Conservation (phyloP, 2,113 vertebrate genomes). For the Myrmophylax atrothorax region DNA sequence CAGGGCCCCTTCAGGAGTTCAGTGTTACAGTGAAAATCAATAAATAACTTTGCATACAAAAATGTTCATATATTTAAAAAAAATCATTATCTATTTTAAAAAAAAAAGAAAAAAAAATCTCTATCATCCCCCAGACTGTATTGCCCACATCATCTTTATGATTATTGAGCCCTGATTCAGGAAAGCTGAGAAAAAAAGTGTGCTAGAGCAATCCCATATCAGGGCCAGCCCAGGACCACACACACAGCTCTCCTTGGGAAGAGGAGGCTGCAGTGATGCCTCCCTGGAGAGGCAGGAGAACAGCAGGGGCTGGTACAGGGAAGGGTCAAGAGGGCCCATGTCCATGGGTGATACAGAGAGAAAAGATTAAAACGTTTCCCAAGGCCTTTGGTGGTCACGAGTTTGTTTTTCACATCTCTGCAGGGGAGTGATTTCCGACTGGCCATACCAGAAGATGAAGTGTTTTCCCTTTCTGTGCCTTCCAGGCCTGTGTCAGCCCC, state of each 20-base stretch:
- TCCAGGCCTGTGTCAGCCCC: background rate
- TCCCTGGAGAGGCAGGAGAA: background rate
- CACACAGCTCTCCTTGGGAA: background rate
- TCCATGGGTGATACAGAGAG: background rate
- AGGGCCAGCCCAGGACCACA: background rate
- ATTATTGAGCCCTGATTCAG: constrained; percentile 18
- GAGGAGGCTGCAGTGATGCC: background rate
- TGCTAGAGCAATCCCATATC: background rate
- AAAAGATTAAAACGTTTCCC: background rate
- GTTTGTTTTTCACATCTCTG: constrained; percentile 58
- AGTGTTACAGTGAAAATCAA: constrained; percentile 46
- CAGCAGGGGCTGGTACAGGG: background rate
- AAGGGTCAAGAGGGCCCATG: background rate
- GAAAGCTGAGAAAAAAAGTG: background rate
- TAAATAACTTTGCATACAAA: constrained; percentile 61
- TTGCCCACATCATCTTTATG: background rate
- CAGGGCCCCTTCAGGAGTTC: background rate
- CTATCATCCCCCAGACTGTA: background rate
- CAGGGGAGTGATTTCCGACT: constrained; percentile 40
- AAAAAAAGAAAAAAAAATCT: constrained; percentile 4
- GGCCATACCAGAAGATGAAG: background rate
- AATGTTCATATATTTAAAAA: background rate
- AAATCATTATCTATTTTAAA: background rate
- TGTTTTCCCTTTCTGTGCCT: constrained; percentile 16
- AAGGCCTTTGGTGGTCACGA: background rate